Conservation (phyloP, 2,797 vertebrate genomes). For the Eremophila alpestris region DNA sequence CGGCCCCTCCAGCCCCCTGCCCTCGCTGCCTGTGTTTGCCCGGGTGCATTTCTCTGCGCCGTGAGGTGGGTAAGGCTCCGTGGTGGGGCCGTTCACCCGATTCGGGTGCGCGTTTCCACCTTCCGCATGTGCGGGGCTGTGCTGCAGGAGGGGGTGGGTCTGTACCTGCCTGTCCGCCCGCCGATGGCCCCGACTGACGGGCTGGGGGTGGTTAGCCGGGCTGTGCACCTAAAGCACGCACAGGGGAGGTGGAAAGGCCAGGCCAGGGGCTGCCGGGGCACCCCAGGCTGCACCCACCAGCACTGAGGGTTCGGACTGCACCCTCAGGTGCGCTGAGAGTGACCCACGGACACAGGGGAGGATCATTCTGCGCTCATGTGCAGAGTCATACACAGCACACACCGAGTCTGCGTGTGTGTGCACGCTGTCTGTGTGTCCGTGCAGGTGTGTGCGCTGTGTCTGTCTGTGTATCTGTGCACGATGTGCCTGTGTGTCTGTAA, state of each 20-base stretch:
- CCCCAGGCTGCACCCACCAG: not conserved
- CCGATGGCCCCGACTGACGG: fast-evolving
- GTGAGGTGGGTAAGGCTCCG: fast-evolving
- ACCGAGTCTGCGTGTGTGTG: fast-evolving
- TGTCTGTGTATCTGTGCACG: not conserved
- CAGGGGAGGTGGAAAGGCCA: fast-evolving
- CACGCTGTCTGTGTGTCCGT: not conserved
- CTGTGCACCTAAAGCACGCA: not conserved
- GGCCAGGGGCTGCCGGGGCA: not conserved
- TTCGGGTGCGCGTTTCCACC: not conserved
- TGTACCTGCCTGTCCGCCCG: too few species aligned
- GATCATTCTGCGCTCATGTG: fast-evolving
- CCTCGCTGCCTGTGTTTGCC: fast-evolving
- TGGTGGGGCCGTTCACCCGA: fast-evolving
- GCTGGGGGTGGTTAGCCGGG: not conserved
- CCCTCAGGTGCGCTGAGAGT: not conserved
- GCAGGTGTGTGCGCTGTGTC: not conserved
- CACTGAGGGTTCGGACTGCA: fast-evolving
- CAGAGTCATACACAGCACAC: not conserved
- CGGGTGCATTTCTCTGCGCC: fast-evolving
- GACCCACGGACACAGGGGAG: not conserved
- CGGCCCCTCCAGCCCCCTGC: not conserved
- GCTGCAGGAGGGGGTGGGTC: not conserved
- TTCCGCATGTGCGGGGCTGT: too few species aligned
- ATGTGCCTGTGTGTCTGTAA: not conserved